These are phyloP conservation scores for Apostichopus leukothele DNA, from an alignment of 53 echinoderm and acorn worm genomes.

Conservation along the genomic window DNA sequence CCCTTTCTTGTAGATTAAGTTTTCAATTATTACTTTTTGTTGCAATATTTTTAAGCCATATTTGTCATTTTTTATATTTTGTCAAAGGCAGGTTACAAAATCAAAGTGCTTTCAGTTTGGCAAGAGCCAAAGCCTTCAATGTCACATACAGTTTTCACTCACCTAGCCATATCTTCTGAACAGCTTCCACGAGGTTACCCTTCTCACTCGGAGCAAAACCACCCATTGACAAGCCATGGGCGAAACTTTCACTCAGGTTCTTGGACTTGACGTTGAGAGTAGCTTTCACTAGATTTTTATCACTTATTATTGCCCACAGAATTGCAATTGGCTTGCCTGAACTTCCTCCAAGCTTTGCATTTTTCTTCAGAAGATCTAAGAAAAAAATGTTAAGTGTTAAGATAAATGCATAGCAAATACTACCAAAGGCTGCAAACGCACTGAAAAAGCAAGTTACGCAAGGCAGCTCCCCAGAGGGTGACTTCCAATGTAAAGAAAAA, in stretches of 20 bases:
- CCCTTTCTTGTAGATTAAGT: too few species aligned
- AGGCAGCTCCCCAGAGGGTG: too few species aligned
- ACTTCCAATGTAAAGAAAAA: too few species aligned
- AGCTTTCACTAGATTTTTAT: not conserved
- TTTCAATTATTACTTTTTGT: too few species aligned
- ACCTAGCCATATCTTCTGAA: constrained; percentile 19
- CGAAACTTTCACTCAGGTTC: not conserved
- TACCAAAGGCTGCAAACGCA: too few species aligned
- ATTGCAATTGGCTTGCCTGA: not conserved
- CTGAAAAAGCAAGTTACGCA: too few species aligned
- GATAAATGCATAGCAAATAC: too few species aligned
- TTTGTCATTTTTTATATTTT: too few species aligned
- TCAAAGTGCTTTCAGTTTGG: too few species aligned
- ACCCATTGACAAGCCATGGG: not conserved
- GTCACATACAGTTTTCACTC: not conserved
- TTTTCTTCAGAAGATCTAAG: not conserved
- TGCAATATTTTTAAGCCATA: too few species aligned
- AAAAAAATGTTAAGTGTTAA: not conserved
- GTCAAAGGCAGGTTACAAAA: too few species aligned
- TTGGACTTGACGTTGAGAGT: not conserved
- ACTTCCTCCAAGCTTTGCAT: not conserved
- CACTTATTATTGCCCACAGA: constrained; percentile 5
- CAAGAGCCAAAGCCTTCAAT: too few species aligned
- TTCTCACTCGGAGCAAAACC: not conserved
- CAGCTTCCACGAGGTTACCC: constrained; percentile 18